Conservation (phyloP, 2,113 vertebrate genomes). For the Cariama cristata region DNA sequence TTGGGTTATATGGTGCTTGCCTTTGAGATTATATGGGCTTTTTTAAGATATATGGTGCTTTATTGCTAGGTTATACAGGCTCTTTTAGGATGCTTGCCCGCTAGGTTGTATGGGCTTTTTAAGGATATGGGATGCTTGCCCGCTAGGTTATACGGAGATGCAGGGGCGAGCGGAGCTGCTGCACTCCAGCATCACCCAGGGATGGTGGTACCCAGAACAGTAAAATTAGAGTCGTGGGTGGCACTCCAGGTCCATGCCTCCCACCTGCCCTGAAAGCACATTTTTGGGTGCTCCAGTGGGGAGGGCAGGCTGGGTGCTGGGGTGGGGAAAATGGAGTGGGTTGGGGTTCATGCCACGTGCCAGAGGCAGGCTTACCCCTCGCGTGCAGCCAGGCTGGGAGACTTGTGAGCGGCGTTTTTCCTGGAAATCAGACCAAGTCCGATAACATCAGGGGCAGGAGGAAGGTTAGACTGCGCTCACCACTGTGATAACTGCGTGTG, state of each 20-base stretch:
- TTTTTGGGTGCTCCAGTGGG: not conserved
- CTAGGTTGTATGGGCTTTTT: not conserved
- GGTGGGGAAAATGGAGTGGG: accelerated
- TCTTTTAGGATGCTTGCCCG: not conserved
- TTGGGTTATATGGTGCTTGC: not conserved
- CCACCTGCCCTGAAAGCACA: not conserved
- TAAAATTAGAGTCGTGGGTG: not conserved
- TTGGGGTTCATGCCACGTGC: not conserved
- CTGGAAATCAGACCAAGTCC: not conserved
- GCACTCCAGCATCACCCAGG: not conserved
- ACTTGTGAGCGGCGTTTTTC: not conserved
- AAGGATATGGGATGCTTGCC: not conserved
- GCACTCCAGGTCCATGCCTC: not conserved
- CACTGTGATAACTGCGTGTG: accelerated
- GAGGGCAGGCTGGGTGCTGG: not conserved
- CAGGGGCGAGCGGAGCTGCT: not conserved
- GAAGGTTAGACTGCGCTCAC: not conserved
- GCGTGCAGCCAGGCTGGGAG: accelerated
- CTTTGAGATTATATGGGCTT: not conserved
- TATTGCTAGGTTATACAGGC: no score
- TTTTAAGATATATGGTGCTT: not conserved
- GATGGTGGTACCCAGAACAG: not conserved
- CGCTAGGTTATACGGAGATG: accelerated
- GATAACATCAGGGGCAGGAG: not conserved
- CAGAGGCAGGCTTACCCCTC: not conserved